Evolutionary conservation across 1,140 invertebrate genomes (phyloP).

Genomic region (Sarcophaga bullata): DNA sequence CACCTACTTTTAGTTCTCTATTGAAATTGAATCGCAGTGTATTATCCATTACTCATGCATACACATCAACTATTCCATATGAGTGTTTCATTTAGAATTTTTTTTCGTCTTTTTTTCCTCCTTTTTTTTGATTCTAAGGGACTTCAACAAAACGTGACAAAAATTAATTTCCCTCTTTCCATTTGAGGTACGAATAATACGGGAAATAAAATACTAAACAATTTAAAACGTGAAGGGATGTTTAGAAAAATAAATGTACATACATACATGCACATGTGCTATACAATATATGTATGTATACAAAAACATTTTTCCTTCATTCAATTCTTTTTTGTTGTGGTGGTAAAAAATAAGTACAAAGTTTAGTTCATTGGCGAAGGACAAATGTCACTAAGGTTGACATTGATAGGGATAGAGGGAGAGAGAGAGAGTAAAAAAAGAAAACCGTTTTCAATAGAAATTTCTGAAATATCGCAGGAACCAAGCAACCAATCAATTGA

Average conservation of each 20-base stretch:
- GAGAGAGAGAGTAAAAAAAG: not conserved
- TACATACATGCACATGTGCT: not conserved
- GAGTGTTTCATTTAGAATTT: not conserved
- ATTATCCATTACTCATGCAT: not conserved
- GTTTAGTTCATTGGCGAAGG: constrained; percentile 4
- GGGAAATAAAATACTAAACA: not conserved
- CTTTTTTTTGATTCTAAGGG: not conserved
- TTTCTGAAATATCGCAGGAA: not conserved
- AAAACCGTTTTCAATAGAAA: not conserved
- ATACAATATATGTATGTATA: too few species aligned
- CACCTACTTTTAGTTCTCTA: too few species aligned
- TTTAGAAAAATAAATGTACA: not conserved
- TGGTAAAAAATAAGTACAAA: not conserved
- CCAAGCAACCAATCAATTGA: too few species aligned
- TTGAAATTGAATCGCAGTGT: too few species aligned
- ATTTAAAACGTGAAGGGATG: not conserved
- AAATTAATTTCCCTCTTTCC: constrained; percentile 22
- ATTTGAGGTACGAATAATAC: not conserved
- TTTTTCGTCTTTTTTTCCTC: constrained; percentile 4
- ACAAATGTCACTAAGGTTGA: not conserved
- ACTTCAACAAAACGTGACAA: constrained; percentile 36
- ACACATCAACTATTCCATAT: not conserved
- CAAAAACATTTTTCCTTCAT: not conserved
- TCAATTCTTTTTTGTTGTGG: too few species aligned
- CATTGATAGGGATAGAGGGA: not conserved